Evolutionary conservation across 2,113 vertebrate species (phyloP).

Genomic region (Ardeotis arabs): DNA sequence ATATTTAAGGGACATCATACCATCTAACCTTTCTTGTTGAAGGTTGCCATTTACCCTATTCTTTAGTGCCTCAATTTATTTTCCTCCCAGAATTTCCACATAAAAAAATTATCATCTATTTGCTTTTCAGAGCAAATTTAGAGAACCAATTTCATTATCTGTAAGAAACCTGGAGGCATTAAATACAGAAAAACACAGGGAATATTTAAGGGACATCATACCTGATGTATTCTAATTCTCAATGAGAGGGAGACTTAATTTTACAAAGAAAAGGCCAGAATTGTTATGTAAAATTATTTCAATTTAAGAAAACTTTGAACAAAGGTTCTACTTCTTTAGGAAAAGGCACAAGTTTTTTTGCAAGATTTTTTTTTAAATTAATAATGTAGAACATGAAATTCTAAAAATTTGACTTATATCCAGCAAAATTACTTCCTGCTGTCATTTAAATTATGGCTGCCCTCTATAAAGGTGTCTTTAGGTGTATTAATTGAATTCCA

Average conservation of each 20-base stretch:
- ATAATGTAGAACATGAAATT: constrained; percentile 98
- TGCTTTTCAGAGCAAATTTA: constrained; percentile 83
- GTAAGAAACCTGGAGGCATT: constrained; percentile 76
- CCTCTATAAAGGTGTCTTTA: constrained; percentile 99
- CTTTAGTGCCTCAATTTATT: constrained; percentile 88
- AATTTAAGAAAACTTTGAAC: constrained; percentile 84
- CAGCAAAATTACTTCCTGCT: constrained; percentile 99
- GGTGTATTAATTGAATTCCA: constrained; percentile 99
- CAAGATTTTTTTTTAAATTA: constrained; percentile 78
- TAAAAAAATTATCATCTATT: constrained; percentile 90
- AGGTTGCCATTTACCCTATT: constrained; percentile 97
- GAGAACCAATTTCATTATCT: constrained; percentile 81
- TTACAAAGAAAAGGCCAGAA: constrained; percentile 82
- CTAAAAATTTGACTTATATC: constrained; percentile 99
- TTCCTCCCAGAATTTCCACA: constrained; percentile 88
- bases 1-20: constrained; percentile 76
- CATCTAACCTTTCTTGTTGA: constrained; percentile 90
- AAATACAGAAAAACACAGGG: constrained; percentile 77
- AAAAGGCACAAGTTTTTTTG: constrained; percentile 73
- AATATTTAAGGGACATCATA: constrained; percentile 77
- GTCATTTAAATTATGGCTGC: constrained; percentile 99
- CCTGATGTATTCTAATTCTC: constrained; percentile 79
- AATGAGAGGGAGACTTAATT: constrained; percentile 79
- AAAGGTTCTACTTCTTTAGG: constrained; percentile 80
- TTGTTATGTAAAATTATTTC: constrained; percentile 85